A percentile compares a stretch with the other conserved stretches of the same genome.
Conservation (phyloP, 2,113 vertebrate species). For the Ciconia maguari region DNA sequence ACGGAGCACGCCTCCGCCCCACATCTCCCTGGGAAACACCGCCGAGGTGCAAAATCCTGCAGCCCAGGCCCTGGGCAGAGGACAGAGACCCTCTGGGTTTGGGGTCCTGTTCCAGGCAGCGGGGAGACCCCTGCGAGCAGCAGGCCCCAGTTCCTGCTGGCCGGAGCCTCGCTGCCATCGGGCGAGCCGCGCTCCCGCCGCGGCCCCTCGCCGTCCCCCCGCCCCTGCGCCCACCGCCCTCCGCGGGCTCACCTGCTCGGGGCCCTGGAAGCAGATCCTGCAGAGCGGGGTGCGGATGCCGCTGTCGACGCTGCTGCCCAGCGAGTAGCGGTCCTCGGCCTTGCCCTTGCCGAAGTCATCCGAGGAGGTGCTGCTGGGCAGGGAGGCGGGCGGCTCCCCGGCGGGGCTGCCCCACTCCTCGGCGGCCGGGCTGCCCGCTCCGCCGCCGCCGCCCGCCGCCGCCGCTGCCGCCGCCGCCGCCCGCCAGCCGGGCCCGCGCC, state of each 20-base stretch:
- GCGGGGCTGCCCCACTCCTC: conserved; percentile 83
- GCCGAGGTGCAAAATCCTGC: background rate
- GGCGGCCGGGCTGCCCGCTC: conserved; percentile 67
- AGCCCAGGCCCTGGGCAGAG: background rate
- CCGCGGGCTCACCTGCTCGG: conserved; percentile 87
- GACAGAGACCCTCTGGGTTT: background rate
- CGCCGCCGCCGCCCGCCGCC: conserved; percentile 56
- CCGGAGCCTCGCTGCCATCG: background rate
- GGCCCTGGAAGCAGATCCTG: conserved; percentile 98
- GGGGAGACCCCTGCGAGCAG: background rate
- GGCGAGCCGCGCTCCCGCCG: background rate
- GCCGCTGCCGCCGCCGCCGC: background rate
- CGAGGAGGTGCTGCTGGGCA: conserved; percentile 87
- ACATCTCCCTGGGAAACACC: background rate
- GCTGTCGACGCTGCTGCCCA: conserved; percentile 93
- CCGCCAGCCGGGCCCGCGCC: conserved; percentile 72
- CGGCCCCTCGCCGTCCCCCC: background rate
- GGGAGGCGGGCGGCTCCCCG: conserved; percentile 78
- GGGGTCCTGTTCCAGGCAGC: background rate
- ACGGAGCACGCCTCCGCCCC: background rate
- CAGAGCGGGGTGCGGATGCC: conserved; percentile 94
- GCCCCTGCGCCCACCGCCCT: background rate
- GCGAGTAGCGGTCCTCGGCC: conserved; percentile 89
- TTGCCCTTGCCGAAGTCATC: conserved; percentile 92
- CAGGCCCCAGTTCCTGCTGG: background rate